Percentiles rank a stretch among this genome's conserved stretches.
Evolutionary conservation across 2,113 vertebrate species (phyloP).

Genomic region (Gallinago undulata): DNA sequence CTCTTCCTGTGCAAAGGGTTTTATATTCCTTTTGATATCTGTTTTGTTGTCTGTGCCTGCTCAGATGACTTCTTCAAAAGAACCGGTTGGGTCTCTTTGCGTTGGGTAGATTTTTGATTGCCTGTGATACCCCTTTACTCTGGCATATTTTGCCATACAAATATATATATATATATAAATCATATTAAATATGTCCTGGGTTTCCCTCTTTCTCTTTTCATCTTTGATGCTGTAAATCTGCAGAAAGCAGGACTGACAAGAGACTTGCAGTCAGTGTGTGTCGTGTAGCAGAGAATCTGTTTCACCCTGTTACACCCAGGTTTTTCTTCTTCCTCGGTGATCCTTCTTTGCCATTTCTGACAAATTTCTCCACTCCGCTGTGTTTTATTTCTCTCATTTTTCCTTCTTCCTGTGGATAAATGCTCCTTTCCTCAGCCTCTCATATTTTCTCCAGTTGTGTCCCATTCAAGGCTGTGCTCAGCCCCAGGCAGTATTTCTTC

Average conservation of each 20-base stretch:
- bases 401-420: background rate
- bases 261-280: background rate
- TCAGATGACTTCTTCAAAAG: background rate
- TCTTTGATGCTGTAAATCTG: background rate
- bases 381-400: constrained; percentile 39
- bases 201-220: background rate
- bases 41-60: background rate
- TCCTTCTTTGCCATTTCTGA: constrained; percentile 41
- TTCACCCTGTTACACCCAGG: background rate
- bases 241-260: background rate
- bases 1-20: background rate
- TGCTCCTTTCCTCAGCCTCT: background rate
- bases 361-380: background rate
- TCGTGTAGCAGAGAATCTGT: background rate
- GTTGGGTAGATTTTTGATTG: background rate
- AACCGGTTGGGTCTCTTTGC: background rate
- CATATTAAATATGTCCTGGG: background rate
- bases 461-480: background rate
- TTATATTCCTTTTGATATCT: background rate
- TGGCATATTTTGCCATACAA: background rate
- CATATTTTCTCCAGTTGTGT: background rate
- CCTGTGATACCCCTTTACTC: background rate
- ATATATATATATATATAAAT: background rate
- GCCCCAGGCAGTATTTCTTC: background rate
- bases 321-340: background rate